Evolutionary conservation across 2,113 vertebrate genomes (phyloP).

Genomic region (Muntiacus muntjak): DNA sequence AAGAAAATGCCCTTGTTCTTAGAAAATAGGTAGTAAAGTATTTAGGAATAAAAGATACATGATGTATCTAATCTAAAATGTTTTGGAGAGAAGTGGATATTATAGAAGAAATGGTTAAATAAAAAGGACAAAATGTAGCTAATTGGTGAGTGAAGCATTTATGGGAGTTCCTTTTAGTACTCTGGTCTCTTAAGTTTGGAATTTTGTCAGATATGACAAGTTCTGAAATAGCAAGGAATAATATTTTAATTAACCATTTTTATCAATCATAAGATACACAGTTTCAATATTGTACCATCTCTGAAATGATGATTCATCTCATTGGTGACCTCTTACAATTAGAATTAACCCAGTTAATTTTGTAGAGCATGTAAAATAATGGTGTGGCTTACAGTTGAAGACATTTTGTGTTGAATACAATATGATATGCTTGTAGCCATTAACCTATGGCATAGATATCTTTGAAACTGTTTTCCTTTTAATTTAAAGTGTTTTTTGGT

Average conservation of each 20-base stretch:
- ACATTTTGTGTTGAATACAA: background rate
- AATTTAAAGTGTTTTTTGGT: background rate
- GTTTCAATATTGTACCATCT: background rate
- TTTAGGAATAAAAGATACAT: background rate
- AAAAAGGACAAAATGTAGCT: background rate
- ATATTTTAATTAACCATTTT: background rate
- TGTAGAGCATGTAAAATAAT: background rate
- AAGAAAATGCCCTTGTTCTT: background rate
- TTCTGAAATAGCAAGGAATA: background rate
- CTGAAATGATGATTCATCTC: background rate
- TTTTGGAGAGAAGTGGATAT: background rate
- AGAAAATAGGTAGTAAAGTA: background rate
- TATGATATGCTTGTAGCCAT: background rate
- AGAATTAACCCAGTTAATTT: background rate
- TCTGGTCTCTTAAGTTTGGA: background rate
- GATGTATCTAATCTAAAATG: background rate
- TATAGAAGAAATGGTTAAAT: background rate
- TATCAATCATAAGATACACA: background rate
- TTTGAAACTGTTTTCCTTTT: background rate
- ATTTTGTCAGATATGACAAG: background rate
- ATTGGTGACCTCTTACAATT: background rate
- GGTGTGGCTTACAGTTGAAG: background rate
- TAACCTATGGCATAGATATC: background rate
- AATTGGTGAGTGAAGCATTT: background rate
- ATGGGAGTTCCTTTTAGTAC: background rate